These are phyloP conservation scores for Puffinus mauretanicus DNA, from an alignment of 2,113 vertebrate species.

Conservation along the genomic window DNA sequence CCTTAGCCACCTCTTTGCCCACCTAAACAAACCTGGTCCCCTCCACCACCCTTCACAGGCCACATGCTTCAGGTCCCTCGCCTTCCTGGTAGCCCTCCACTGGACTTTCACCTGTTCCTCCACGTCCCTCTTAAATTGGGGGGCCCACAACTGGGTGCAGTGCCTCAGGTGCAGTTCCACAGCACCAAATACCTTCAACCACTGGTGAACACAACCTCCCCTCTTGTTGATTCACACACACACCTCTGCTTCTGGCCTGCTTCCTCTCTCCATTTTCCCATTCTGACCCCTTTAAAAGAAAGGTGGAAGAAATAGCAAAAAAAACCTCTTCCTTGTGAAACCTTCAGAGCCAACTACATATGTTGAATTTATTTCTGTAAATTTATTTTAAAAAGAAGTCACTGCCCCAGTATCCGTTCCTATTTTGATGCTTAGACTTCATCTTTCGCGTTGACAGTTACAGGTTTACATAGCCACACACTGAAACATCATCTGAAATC, in stretches of 20 bases:
- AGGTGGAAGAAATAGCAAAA: background rate
- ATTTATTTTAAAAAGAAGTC: background rate
- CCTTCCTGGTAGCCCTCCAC: background rate
- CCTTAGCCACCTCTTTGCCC: background rate
- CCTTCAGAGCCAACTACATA: background rate
- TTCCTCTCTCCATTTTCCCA: background rate
- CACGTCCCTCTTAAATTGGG: background rate
- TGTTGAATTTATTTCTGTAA: background rate
- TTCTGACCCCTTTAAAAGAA: background rate
- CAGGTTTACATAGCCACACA: background rate
- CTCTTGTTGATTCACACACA: background rate
- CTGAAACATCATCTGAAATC: background rate
- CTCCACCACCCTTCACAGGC: background rate
- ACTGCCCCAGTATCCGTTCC: background rate
- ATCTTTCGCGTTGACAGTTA: background rate
- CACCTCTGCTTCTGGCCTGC: background rate
- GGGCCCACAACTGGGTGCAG: background rate
- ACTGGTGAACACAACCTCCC: background rate
- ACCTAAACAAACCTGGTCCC: background rate
- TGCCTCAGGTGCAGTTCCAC: background rate
- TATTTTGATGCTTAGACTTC: background rate
- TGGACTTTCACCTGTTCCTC: background rate
- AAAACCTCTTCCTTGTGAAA: background rate
- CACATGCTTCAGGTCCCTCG: background rate
- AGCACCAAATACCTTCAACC: background rate